Conservation (phyloP, 2,797 vertebrate genomes). For the Notamacropus eugenii region DNA sequence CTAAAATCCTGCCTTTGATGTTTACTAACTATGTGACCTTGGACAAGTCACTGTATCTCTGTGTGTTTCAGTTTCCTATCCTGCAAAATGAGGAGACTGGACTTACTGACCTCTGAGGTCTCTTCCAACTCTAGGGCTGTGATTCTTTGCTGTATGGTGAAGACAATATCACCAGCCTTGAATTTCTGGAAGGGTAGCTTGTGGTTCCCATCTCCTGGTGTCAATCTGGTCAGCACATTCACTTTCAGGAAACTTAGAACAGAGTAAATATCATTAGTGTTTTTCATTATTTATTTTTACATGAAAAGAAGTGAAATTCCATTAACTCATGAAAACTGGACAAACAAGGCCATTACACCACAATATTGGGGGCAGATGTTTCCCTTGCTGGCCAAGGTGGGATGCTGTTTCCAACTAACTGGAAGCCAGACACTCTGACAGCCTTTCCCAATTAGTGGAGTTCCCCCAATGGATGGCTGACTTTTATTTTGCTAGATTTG, state of each 20-base stretch:
- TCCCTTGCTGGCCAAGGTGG: not conserved
- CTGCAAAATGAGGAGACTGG: not conserved
- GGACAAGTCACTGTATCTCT: not conserved
- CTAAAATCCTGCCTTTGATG: not conserved
- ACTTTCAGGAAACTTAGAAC: not conserved
- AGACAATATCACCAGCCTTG: not conserved
- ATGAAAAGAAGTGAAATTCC: constrained; percentile 35
- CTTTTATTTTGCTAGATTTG: not conserved
- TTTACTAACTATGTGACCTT: not conserved
- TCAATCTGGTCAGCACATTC: not conserved
- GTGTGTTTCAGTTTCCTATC: not conserved
- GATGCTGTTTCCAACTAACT: not conserved
- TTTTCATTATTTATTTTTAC: constrained; percentile 24
- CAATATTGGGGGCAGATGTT: constrained; percentile 29
- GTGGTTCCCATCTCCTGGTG: not conserved
- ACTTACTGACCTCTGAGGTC: not conserved
- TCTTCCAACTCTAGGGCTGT: not conserved
- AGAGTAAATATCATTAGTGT: not conserved
- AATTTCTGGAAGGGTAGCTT: not conserved
- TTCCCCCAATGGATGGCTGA: not conserved
- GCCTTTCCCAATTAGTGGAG: not conserved
- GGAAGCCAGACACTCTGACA: not conserved
- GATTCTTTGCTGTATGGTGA: not conserved
- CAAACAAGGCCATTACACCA: not conserved
- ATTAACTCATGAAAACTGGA: constrained; percentile 17